These are phyloP conservation scores for Anneissia japonica DNA, from an alignment of 35 echinoderm and acorn worm species.

Conservation along the genomic window DNA sequence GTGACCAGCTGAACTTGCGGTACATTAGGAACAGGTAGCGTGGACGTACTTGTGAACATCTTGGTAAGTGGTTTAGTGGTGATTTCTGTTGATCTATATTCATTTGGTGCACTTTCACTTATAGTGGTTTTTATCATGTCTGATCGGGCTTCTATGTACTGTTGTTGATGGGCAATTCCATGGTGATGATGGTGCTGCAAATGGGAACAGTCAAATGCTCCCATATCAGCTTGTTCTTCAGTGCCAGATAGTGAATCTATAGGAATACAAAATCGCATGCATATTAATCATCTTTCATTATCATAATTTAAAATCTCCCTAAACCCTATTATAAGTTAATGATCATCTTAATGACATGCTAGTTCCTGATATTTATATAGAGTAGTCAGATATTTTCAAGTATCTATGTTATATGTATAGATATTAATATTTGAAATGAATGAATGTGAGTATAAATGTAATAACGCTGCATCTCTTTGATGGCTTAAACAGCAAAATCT, in stretches of 20 bases:
- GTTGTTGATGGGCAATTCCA: background rate
- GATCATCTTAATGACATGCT: too few relatives aligned
- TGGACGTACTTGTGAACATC: background rate
- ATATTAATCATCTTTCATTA: too few relatives aligned
- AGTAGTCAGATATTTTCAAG: too few relatives aligned
- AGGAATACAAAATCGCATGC: background rate
- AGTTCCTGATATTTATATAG: too few relatives aligned
- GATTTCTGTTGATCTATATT: background rate
- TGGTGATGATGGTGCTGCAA: background rate
- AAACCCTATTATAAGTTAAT: too few relatives aligned
- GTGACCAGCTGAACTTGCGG: background rate
- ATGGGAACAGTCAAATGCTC: background rate
- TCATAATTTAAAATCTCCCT: too few relatives aligned
- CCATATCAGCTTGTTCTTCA: background rate
- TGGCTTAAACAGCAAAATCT: too few relatives aligned
- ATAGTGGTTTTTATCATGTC: background rate
- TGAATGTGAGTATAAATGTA: too few relatives aligned
- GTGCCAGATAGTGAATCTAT: background rate
- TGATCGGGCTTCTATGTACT: background rate
- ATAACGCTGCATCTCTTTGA: too few relatives aligned
- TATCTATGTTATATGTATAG: too few relatives aligned
- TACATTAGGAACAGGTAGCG: background rate
- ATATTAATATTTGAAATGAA: too few relatives aligned
- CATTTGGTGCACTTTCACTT: background rate
- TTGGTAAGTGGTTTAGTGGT: background rate